Evolutionary conservation across 1,140 invertebrate genomes (phyloP).

Genomic region (Drosophila sulfurigaster): DNA sequence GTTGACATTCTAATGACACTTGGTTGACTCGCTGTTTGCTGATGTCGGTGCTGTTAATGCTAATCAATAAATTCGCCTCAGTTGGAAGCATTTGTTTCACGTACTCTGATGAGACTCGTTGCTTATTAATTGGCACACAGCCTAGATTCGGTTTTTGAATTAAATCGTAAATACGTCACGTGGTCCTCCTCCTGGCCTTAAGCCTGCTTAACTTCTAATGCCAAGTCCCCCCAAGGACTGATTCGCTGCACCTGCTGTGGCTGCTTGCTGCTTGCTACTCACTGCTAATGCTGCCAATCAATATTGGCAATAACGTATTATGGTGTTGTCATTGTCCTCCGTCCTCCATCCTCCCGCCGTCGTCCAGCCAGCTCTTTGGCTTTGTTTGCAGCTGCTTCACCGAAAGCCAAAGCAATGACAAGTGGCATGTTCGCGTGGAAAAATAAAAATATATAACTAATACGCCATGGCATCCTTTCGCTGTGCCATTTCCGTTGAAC

Average conservation of each 20-base stretch:
- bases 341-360: not conserved
- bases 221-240: not conserved
- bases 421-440: constrained; percentile 45
- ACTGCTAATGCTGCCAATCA: constrained; percentile 60
- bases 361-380: constrained; percentile 7
- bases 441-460: constrained; percentile 54
- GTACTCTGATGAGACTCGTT: constrained; percentile 22
- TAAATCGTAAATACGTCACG: constrained; percentile 2
- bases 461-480: constrained; percentile 65
- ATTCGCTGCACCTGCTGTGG: constrained; percentile 3
- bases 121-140: constrained; percentile 17
- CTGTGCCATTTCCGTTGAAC: constrained; percentile 46
- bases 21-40: constrained; percentile 72
- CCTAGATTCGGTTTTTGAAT: not conserved
- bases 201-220: constrained; percentile 2
- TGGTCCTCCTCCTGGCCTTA: not conserved
- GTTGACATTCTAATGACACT: constrained; percentile 76
- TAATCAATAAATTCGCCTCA: constrained; percentile 70
- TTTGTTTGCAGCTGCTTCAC: constrained; percentile 33
- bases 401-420: constrained; percentile 36
- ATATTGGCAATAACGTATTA: constrained; percentile 76
- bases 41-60: constrained; percentile 49
- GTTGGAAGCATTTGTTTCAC: constrained; percentile 33
- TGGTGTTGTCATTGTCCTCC: constrained; percentile 57
- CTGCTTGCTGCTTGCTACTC: not conserved